Percentiles rank a stretch among this genome's conserved stretches.
Evolutionary conservation across 2,888 invertebrate species (phyloP).

Genomic region (Dendrolimus houi): DNA sequence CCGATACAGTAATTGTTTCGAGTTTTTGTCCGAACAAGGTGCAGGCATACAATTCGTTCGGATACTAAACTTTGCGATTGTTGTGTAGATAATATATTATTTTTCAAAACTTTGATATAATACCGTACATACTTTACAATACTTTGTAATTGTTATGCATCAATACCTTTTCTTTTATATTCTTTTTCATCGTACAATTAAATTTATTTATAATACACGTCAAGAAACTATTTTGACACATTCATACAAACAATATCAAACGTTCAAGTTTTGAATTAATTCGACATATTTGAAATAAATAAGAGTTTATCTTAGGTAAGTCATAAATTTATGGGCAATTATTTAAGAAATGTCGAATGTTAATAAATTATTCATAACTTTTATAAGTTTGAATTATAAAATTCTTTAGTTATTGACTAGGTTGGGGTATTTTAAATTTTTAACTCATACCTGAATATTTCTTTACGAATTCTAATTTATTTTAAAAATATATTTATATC

Average conservation of each 20-base stretch:
- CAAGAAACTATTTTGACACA: neutral
- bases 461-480: no score
- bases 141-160: neutral
- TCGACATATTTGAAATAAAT: neutral
- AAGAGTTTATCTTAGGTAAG: neutral
- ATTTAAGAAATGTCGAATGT: neutral
- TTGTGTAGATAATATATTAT: neutral
- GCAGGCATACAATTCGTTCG: slow-evolving; percentile 58
- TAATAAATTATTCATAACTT: neutral
- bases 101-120: neutral
- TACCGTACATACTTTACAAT: neutral
- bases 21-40: slow-evolving; percentile 71
- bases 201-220: neutral
- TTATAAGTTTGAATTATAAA: no score
- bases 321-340: neutral
- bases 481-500: no score
- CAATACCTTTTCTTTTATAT: neutral
- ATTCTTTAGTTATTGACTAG: no score
- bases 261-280: neutral
- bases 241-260: neutral
- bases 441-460: no score
- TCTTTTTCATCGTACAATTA: neutral
- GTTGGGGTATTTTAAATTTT: no score
- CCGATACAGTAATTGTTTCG: slow-evolving; percentile 62
- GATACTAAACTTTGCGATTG: slow-evolving; percentile 39